These are phyloP conservation scores for Leptatherina wallacei DNA, from an alignment of 2,797 vertebrate genomes.

Conservation along the genomic window DNA sequence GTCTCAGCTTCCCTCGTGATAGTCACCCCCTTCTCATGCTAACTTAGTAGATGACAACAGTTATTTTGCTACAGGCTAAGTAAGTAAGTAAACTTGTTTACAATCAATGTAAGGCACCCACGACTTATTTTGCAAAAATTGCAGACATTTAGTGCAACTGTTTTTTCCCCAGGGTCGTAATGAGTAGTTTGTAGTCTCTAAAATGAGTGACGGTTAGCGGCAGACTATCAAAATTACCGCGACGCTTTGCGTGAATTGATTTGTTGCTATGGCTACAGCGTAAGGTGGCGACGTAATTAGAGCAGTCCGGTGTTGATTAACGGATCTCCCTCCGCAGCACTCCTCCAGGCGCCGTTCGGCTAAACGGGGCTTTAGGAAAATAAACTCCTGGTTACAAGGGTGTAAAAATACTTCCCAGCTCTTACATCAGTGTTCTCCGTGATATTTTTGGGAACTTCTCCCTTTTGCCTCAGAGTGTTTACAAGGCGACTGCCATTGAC, in stretches of 20 bases:
- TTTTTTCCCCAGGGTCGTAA: not conserved
- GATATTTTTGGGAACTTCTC: slow-evolving; percentile 81
- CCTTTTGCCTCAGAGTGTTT: slow-evolving; percentile 56
- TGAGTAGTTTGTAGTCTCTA: not conserved
- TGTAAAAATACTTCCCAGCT: slow-evolving; percentile 82
- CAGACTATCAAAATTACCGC: not conserved
- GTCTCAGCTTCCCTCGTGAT: slow-evolving; percentile 53
- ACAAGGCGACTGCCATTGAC: slow-evolving; percentile 65
- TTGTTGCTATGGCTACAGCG: slow-evolving; percentile 54
- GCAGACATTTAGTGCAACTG: not conserved
- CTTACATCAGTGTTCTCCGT: slow-evolving; percentile 71
- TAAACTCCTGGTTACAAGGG: slow-evolving; percentile 71
- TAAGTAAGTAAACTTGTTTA: not conserved
- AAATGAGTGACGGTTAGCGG: not conserved
- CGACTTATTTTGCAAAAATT: not conserved
- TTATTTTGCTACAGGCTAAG: not conserved
- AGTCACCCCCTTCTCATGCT: slow-evolving; percentile 42
- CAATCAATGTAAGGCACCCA: not conserved
- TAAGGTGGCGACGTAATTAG: slow-evolving; percentile 40
- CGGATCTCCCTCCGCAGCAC: not conserved
- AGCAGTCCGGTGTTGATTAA: slow-evolving; percentile 39
- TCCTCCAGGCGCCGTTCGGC: slow-evolving; percentile 34
- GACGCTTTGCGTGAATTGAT: slow-evolving; percentile 9
- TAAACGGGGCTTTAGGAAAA: slow-evolving; percentile 42
- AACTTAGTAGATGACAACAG: slow-evolving; percentile 1